These are phyloP conservation scores for Operophtera brumata DNA, from an alignment of 2,888 invertebrate genomes.

Conservation along the genomic window DNA sequence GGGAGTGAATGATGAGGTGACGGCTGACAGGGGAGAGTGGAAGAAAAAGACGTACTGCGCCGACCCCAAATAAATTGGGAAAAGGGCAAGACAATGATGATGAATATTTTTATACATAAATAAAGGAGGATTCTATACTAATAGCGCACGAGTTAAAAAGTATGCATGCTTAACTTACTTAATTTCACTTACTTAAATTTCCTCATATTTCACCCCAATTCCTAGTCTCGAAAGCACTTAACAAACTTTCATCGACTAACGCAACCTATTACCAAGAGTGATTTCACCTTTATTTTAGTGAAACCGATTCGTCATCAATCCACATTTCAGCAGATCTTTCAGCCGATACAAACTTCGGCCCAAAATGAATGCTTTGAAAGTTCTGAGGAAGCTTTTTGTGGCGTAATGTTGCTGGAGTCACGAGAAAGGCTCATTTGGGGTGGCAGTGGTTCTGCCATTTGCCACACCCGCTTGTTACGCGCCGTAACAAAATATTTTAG, in stretches of 20 bases:
- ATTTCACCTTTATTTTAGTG: conserved; percentile 19
- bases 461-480: conserved; percentile 31
- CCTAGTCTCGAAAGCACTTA: conserved; percentile 8
- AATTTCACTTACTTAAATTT: background rate
- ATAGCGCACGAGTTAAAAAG: too few relatives aligned
- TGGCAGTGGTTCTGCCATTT: conserved; percentile 15
- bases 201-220: conserved; percentile 2
- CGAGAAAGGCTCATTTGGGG: conserved; percentile 20
- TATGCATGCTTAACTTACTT: too few relatives aligned
- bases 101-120: too few relatives aligned
- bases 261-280: background rate
- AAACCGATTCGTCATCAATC: conserved; percentile 40
- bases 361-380: conserved; percentile 38
- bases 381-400: conserved; percentile 39
- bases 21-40: too few relatives aligned
- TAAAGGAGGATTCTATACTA: too few relatives aligned
- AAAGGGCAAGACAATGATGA: too few relatives aligned
- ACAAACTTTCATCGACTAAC: conserved; percentile 5
- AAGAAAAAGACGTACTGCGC: too few relatives aligned
- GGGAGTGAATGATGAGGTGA: too few relatives aligned
- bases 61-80: too few relatives aligned
- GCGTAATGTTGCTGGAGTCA: conserved; percentile 5
- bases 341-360: conserved; percentile 37
- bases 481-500: conserved; percentile 18
- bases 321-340: conserved; percentile 35